These are phyloP conservation scores for Peromyscus polionotus DNA, from an alignment of 2,113 vertebrate species.

Conservation along the genomic window DNA sequence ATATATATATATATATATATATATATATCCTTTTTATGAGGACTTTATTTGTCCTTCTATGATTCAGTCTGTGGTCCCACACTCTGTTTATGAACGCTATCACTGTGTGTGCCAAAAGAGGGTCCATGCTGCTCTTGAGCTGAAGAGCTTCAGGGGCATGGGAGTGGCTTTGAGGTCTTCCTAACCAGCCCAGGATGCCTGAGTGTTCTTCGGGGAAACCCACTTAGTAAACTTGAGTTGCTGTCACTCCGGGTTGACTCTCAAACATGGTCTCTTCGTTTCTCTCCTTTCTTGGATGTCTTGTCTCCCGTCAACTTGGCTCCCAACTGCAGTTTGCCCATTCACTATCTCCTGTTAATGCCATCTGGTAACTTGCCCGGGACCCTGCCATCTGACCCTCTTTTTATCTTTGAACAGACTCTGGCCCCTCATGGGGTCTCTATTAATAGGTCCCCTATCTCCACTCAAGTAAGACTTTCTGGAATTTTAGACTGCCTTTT, in stretches of 20 bases:
- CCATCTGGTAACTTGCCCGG: slow-evolving; percentile 10
- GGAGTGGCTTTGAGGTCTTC: background rate
- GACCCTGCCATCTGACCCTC: background rate
- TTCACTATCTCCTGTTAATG: background rate
- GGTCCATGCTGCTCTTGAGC: background rate
- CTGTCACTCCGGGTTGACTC: background rate
- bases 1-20: background rate
- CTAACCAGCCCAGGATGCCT: background rate
- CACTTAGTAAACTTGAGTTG: background rate
- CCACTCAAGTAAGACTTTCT: background rate
- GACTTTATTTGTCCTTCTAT: background rate
- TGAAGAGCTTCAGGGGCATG: background rate
- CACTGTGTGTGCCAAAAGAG: background rate
- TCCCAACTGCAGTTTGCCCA: background rate
- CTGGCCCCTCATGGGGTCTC: background rate
- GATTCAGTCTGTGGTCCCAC: background rate
- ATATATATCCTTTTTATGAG: too few species aligned
- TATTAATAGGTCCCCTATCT: slow-evolving; percentile 33
- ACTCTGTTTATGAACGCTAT: background rate
- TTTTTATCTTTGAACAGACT: background rate
- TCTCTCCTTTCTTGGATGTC: background rate
- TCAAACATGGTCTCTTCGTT: background rate
- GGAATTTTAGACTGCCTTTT: background rate
- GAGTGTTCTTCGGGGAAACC: background rate
- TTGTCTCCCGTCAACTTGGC: background rate